phyloP scores from a whole-genome alignment of 1,140 invertebrate species.

The Daktulosphaira vitifoliae region DNA sequence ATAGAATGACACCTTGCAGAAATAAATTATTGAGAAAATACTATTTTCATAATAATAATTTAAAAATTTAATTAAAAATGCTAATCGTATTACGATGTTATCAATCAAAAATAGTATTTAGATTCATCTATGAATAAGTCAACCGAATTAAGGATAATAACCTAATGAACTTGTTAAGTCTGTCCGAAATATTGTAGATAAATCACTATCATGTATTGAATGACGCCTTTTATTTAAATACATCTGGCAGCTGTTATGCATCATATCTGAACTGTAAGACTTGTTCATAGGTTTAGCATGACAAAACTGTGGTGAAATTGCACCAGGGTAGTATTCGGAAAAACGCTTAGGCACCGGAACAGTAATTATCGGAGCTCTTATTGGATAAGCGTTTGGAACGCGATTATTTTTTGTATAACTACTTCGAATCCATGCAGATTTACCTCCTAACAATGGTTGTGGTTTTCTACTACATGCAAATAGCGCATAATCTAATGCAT shows the following conservation, averaged over 20 bases:
- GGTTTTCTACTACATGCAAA: not conserved
- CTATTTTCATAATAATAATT: no score
- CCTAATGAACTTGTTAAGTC: constrained; percentile 9
- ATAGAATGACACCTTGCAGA: no score
- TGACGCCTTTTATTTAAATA: not conserved
- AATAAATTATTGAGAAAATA: no score
- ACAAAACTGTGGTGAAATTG: not conserved
- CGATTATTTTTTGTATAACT: not conserved
- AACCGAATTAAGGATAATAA: constrained; percentile 2
- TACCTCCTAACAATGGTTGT: not conserved
- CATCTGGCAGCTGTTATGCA: not conserved
- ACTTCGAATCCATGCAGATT: not conserved
- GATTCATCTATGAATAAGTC: no score
- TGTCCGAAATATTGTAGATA: not conserved
- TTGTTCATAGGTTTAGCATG: not conserved
- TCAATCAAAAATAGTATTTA: no score
- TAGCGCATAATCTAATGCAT: constrained; percentile 6
- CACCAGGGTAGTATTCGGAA: not conserved
- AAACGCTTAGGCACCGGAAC: not conserved
- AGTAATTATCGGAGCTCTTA: no score
- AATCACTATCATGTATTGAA: not conserved
- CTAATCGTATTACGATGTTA: no score
- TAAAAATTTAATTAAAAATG: no score
- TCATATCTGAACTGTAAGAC: constrained; percentile 14
- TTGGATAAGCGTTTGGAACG: not conserved